A percentile compares a stretch with the other conserved stretches of the same genome.
These are phyloP conservation scores for Tretioscincus oriximinensis DNA, from an alignment of 2,113 vertebrate genomes.

Conservation along the genomic window DNA sequence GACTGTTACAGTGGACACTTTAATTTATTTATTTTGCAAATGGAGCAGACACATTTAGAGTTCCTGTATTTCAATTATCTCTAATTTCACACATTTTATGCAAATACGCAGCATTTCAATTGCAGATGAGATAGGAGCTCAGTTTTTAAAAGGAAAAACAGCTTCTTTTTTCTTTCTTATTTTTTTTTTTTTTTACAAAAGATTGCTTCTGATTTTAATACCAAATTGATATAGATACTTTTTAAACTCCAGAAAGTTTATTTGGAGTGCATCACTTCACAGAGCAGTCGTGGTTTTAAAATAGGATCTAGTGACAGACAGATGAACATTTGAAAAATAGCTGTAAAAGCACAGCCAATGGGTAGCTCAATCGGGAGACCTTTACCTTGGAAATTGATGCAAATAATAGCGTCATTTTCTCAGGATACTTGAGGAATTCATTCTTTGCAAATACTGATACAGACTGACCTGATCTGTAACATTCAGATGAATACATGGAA, in stretches of 20 bases:
- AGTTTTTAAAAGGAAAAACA: constrained; percentile 77
- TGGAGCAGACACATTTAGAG: constrained; percentile 74
- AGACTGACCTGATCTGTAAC: no score
- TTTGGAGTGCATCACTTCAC: constrained; percentile 61
- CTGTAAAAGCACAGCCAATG: background rate
- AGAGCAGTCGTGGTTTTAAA: background rate
- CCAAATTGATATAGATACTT: constrained; percentile 66
- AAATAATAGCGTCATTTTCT: background rate
- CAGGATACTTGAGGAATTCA: background rate
- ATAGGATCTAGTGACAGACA: no score
- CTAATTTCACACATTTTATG: constrained; percentile 82
- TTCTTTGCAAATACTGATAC: no score
- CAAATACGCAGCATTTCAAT: constrained; percentile 76
- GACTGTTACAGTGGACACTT: constrained; percentile 76
- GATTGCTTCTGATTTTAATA: constrained; percentile 76
- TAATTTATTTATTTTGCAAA: constrained; percentile 81
- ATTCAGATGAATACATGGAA: no score
- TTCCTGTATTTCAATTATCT: constrained; percentile 80
- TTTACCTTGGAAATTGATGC: background rate
- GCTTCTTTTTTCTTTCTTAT: constrained; percentile 66
- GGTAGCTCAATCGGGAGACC: background rate
- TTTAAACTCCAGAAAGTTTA: constrained; percentile 75
- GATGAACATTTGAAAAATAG: background rate
- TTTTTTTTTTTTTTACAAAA: constrained; percentile 43
- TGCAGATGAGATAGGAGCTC: constrained; percentile 76